Conservation (phyloP, 2,113 vertebrate genomes). For the Cephalopterus ornatus region DNA sequence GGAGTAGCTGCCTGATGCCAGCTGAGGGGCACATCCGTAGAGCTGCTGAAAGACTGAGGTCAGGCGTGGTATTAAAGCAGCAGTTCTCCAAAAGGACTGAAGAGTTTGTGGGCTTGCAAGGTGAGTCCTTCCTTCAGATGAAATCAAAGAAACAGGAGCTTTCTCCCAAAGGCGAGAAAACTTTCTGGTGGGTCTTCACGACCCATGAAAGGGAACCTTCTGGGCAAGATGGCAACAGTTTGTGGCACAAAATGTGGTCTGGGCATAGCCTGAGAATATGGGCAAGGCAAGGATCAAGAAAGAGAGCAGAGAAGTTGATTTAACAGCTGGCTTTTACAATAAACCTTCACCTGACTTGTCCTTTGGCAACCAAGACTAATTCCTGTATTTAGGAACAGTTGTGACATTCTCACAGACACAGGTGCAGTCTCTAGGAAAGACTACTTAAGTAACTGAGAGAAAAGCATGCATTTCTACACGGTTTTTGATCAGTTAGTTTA, state of each 20-base stretch:
- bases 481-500: neutral
- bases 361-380: neutral
- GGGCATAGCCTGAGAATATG: neutral
- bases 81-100: neutral
- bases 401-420: neutral
- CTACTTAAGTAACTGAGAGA: neutral
- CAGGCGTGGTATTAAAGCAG: neutral
- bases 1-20: accelerated
- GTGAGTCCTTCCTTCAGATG: neutral
- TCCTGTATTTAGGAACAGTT: neutral
- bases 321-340: neutral
- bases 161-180: neutral
- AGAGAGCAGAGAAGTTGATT: neutral
- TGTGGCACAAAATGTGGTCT: neutral
- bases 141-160: neutral
- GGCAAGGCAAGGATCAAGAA: neutral
- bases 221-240: neutral
- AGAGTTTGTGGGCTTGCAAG: neutral
- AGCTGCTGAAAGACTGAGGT: neutral
- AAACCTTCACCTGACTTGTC: neutral
- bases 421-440: neutral
- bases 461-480: neutral
- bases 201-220: neutral
- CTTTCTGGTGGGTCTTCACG: neutral
- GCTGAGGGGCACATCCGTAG: neutral